Evolutionary conservation across 2,888 invertebrate genomes (phyloP).

Genomic region (Mimas tiliae): DNA sequence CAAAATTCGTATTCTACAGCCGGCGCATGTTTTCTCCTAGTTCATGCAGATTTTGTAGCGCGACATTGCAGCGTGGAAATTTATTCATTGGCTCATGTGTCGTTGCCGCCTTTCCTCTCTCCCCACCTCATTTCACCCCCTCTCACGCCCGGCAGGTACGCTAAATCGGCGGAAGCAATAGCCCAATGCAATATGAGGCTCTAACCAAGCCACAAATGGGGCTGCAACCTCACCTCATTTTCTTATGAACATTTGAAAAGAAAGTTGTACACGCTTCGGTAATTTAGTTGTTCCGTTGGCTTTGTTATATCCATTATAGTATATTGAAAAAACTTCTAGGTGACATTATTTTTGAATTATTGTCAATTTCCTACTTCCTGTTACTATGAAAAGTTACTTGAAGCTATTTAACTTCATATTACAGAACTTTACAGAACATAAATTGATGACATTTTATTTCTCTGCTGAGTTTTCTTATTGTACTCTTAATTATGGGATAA

Average conservation of each 20-base stretch:
- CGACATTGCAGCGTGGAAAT: slow-evolving; percentile 42
- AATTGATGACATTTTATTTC: too few relatives aligned
- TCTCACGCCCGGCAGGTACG: neutral
- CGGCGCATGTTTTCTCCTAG: slow-evolving; percentile 4
- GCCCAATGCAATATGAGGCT: slow-evolving; percentile 19
- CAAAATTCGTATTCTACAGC: slow-evolving; percentile 2
- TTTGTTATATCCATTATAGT: neutral
- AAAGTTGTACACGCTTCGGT: neutral
- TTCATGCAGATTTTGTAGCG: slow-evolving; percentile 30
- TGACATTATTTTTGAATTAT: neutral
- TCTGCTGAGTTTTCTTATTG: too few relatives aligned
- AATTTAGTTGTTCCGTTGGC: neutral
- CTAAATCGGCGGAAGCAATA: slow-evolving; percentile 23
- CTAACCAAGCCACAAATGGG: slow-evolving; percentile 23
- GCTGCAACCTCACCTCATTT: slow-evolving; percentile 14
- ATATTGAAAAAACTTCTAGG: neutral
- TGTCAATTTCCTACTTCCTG: neutral
- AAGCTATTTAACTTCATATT: too few relatives aligned
- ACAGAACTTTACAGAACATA: too few relatives aligned
- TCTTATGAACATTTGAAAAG: slow-evolving; percentile 4
- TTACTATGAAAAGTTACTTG: too few relatives aligned
- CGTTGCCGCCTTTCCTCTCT: slow-evolving; percentile 31
- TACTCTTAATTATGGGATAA: too few relatives aligned
- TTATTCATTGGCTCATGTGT: slow-evolving; percentile 49
- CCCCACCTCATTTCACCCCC: neutral